Evolutionary conservation across 2,113 vertebrate genomes (phyloP).

Genomic region (Ia io): DNA sequence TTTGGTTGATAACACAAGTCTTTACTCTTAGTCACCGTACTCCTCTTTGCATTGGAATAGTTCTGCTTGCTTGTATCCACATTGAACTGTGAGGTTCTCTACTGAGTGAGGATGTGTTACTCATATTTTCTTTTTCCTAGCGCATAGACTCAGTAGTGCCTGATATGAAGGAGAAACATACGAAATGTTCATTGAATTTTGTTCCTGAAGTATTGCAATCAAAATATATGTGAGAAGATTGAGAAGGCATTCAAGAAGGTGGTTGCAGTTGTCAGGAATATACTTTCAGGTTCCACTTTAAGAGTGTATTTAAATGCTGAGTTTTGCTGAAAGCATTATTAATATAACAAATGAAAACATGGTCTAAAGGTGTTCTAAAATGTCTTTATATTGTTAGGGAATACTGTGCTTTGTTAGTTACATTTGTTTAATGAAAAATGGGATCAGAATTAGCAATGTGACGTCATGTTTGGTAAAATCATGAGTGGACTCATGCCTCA

Average conservation of each 20-base stretch:
- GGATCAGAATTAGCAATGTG: not conserved
- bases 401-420: not conserved
- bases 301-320: not conserved
- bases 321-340: not conserved
- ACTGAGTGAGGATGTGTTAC: not conserved
- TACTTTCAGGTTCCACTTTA: not conserved
- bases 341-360: not conserved
- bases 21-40: not conserved
- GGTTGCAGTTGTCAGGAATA: not conserved
- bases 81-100: not conserved
- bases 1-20: not conserved
- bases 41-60: not conserved
- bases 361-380: not conserved
- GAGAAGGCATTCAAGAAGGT: not conserved
- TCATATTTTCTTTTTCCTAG: not conserved
- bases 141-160: not conserved
- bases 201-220: not conserved
- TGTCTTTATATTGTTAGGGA: not conserved
- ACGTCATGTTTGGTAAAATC: not conserved
- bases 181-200: not conserved
- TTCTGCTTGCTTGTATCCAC: not conserved
- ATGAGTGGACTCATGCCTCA: not conserved
- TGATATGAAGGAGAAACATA: not conserved
- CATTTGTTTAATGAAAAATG: not conserved
- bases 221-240: not conserved